Evolutionary conservation across 2,113 vertebrate genomes (phyloP).

Genomic region (Panurus biarmicus): DNA sequence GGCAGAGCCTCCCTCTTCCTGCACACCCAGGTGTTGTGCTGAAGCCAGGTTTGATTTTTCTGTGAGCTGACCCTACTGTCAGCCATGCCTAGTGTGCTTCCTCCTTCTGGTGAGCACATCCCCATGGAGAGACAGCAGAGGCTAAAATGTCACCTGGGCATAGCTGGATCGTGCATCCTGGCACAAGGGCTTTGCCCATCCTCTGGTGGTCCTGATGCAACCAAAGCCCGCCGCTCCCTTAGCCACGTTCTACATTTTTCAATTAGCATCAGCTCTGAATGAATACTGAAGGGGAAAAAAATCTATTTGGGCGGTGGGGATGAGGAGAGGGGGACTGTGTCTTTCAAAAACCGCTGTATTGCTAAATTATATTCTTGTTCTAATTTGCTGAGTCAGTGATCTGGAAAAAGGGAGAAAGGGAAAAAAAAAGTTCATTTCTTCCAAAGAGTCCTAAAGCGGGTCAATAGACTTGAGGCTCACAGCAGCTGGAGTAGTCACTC

Average conservation of each 20-base stretch:
- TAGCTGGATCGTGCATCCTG: background rate
- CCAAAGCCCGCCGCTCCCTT: background rate
- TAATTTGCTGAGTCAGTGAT: slow-evolving; percentile 70
- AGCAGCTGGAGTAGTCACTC: background rate
- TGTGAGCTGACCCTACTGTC: fast-evolving
- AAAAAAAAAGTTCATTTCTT: slow-evolving; percentile 54
- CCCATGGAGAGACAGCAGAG: background rate
- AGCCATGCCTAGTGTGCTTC: background rate
- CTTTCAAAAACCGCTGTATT: slow-evolving; percentile 62
- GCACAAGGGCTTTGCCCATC: background rate
- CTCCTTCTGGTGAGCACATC: background rate
- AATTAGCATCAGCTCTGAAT: slow-evolving; percentile 56
- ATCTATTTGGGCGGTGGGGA: slow-evolving; percentile 31
- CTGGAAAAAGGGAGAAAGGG: slow-evolving; percentile 64
- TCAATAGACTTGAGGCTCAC: background rate
- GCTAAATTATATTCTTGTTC: slow-evolving; percentile 70
- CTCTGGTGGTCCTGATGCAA: background rate
- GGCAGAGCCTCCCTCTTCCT: background rate
- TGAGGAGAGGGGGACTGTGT: slow-evolving; percentile 35
- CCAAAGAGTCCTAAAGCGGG: slow-evolving; percentile 55
- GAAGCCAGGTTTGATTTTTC: background rate
- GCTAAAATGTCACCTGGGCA: background rate
- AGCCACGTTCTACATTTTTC: background rate
- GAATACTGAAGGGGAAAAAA: slow-evolving; percentile 23
- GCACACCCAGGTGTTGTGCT: background rate